A percentile compares a stretch with the other conserved stretches of the same genome.
These are phyloP conservation scores for Fundulus diaphanus DNA, from an alignment of 2,797 vertebrate genomes.

Conservation along the genomic window DNA sequence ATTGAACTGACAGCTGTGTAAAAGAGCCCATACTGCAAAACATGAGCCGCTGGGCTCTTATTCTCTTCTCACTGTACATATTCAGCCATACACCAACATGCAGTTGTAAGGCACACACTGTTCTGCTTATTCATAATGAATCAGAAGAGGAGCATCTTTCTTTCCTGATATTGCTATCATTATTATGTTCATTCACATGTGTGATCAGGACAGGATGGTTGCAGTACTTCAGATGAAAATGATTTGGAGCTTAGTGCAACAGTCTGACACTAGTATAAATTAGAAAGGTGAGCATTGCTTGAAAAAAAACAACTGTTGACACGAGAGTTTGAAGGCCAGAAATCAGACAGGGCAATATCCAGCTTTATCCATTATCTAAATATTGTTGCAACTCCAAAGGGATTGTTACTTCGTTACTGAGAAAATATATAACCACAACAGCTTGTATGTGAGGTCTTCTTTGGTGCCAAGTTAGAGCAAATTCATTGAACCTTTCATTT, in stretches of 20 bases:
- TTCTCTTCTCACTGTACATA: background rate
- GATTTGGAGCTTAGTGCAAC: background rate
- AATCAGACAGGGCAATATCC: background rate
- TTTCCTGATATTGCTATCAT: background rate
- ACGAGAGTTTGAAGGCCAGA: background rate
- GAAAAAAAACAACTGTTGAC: background rate
- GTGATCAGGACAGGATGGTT: background rate
- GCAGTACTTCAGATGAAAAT: background rate
- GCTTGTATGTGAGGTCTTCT: background rate
- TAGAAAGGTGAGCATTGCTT: background rate
- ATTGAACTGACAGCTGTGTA: too few relatives aligned
- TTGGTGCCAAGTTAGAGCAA: constrained; percentile 1
- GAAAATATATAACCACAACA: constrained; percentile 6
- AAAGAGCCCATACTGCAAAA: too few relatives aligned
- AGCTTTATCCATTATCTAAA: background rate
- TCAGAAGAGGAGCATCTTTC: background rate
- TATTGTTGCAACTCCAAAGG: background rate
- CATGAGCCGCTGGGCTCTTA: background rate
- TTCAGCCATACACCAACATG: background rate
- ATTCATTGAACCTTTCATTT: constrained; percentile 9
- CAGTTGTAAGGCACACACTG: background rate
- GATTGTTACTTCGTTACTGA: background rate
- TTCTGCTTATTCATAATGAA: background rate
- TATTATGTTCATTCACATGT: background rate
- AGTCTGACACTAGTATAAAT: background rate